Percentiles rank a stretch among this genome's conserved stretches.
Evolutionary conservation across 2,888 invertebrate genomes (phyloP).

Genomic region (Luperina testacea): DNA sequence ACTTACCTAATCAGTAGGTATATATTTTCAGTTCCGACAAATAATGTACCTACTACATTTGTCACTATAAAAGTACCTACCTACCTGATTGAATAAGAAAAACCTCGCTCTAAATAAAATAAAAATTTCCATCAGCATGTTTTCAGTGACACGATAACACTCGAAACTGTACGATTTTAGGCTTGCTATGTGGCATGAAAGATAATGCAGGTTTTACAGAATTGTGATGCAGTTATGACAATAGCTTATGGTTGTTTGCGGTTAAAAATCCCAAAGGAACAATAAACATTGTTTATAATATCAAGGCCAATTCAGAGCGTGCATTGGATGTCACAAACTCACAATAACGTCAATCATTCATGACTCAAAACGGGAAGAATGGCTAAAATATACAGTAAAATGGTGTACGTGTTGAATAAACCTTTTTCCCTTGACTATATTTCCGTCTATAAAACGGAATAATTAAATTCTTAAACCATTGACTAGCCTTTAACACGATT

Average conservation of each 20-base stretch:
- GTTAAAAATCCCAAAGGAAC: constrained; percentile 12
- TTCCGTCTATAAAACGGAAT: not conserved
- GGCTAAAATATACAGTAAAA: not conserved
- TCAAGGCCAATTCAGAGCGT: constrained; percentile 13
- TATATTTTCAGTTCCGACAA: not conserved
- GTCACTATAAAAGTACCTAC: not conserved
- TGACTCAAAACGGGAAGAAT: constrained; percentile 8
- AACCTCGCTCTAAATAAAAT: not conserved
- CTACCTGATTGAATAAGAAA: not conserved
- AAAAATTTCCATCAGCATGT: not conserved
- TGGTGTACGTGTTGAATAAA: not conserved
- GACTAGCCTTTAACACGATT: not conserved
- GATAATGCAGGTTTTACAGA: not conserved
- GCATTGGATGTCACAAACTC: constrained; percentile 10
- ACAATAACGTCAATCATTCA: not conserved
- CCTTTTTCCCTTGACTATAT: constrained; percentile 1
- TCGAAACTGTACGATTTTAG: not conserved
- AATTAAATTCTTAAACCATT: not conserved
- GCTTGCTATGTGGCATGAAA: not conserved
- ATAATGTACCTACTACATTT: too few species aligned
- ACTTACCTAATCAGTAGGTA: not conserved
- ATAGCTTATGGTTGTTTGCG: not conserved
- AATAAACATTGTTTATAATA: constrained; percentile 14
- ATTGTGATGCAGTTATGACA: not conserved
- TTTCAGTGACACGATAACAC: not conserved